phyloP scores from a whole-genome alignment of 2,797 vertebrate species.

The Tragopan temminckii region DNA sequence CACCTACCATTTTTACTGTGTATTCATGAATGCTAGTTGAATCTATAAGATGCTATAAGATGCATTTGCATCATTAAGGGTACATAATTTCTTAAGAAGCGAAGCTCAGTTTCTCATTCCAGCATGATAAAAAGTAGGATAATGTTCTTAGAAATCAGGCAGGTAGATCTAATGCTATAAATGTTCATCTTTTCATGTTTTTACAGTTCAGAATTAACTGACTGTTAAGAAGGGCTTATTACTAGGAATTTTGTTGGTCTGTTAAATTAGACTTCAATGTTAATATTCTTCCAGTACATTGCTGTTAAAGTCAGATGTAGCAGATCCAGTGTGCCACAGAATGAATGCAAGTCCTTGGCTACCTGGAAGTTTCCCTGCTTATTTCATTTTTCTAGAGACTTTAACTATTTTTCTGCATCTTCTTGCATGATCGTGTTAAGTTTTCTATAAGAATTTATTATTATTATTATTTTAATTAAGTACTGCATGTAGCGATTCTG shows the following conservation, averaged over 20 bases:
- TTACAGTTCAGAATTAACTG: neutral
- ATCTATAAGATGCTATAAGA: neutral
- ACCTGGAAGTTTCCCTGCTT: neutral
- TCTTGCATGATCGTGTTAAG: neutral
- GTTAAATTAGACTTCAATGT: neutral
- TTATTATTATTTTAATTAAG: neutral
- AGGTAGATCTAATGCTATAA: neutral
- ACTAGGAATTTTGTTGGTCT: neutral
- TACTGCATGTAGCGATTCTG: neutral
- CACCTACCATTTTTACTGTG: neutral
- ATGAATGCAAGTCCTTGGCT: neutral
- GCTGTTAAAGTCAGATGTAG: neutral
- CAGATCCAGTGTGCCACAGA: neutral
- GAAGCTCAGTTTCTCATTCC: neutral
- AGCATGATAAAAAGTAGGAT: neutral
- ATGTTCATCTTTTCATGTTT: neutral
- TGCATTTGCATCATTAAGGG: neutral
- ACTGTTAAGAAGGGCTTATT: neutral
- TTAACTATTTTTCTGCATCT: neutral
- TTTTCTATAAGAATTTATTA: neutral
- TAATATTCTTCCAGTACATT: conserved; percentile 4
- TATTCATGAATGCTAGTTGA: neutral
- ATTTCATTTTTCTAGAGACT: neutral
- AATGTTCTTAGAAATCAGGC: neutral
- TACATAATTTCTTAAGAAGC: neutral